Base-by-base conservation (phyloP, 2,797 vertebrate species). In the Hemitrygon akajei region DNA sequence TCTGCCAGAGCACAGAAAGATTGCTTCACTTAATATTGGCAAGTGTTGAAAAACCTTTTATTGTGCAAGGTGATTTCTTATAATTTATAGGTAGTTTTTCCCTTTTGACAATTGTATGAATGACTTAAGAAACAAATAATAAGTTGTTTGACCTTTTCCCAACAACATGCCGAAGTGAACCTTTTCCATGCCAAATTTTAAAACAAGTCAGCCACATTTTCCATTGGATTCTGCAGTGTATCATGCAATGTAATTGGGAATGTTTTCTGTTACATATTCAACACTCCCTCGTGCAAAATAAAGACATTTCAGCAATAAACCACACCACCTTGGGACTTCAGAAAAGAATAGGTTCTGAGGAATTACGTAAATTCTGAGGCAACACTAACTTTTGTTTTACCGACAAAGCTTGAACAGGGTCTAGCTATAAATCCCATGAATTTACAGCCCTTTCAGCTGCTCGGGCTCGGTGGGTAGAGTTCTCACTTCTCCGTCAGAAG, bases 221-320 rank as follows among this genome's bases (percentile, higher is more conserved):
- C 86, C 86, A 89, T 34, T 89, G n/a, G 1, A 34, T 66, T 89
- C n/a, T 66, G 60, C 86, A 37, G 18, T 89, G 58, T 66, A 66
- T 66, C 63, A 30, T 66, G 84, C 34, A n/a, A 66, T 89, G 34
- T 10, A 89, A 89, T 16, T 89, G 58, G 86, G 34, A 89, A 30
- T 34, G 14, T 66, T 89, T 89, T 66, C 84, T 66, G 84, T 22
- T 66, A 60, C 84, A 66, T 30, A n/a, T 66, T 89, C 60, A 89
- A 89, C 60, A 89, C 58, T 89, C 86, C 60, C 86, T 89, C 6
- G 34, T 89, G 86, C 66, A 11, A 89, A 89, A 89, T 89, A 89
- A 89, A 89, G 34, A 66, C 22, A 89, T 66, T 89, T 66, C 7
- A 34, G 60, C 60, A 66, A 66, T 66, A 66, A 89, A 89, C 7